A percentile compares a stretch with the other conserved stretches of the same genome.
These are phyloP conservation scores for Nomada hirtipes DNA, from an alignment of 2,888 invertebrate genomes.

Conservation along the genomic window DNA sequence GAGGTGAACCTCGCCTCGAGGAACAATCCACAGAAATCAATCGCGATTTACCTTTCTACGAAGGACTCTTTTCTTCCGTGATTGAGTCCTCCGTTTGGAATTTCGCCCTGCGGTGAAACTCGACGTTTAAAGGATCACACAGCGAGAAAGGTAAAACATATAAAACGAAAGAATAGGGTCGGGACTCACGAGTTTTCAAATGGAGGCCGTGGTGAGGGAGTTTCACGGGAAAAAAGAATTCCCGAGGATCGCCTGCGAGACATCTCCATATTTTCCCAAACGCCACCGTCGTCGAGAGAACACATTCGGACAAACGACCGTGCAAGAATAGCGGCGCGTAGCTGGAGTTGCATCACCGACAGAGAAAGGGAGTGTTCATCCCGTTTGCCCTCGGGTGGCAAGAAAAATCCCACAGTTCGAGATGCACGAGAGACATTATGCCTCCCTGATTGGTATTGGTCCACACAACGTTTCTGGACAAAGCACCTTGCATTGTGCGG, in stretches of 20 bases:
- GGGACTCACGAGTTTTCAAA: constrained; percentile 15
- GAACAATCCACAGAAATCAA: constrained; percentile 48
- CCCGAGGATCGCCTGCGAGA: constrained; percentile 56
- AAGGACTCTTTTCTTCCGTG: constrained; percentile 46
- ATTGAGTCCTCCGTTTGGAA: constrained; percentile 54
- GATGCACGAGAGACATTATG: constrained; percentile 63
- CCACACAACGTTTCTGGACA: constrained; percentile 70
- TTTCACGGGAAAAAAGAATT: constrained; percentile 43
- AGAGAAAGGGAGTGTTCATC: constrained; percentile 54
- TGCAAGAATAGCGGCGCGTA: constrained; percentile 43
- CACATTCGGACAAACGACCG: constrained; percentile 71
- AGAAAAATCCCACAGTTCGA: constrained; percentile 73
- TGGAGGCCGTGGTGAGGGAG: constrained; percentile 25
- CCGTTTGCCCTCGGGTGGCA: constrained; percentile 58
- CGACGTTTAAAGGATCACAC: constrained; percentile 30
- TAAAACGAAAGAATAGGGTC: constrained; percentile 39
- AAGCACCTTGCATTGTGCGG: constrained; percentile 82
- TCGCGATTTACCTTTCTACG: constrained; percentile 48
- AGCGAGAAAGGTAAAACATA: constrained; percentile 12
- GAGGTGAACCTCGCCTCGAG: constrained; percentile 32
- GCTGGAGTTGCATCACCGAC: constrained; percentile 41
- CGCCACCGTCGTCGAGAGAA: constrained; percentile 66
- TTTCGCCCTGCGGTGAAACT: constrained; percentile 47
- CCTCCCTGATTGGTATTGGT: constrained; percentile 62
- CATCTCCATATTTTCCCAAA: constrained; percentile 78